These are phyloP conservation scores for Bombus ignitus DNA, from an alignment of 1,140 invertebrate genomes.

Conservation along the genomic window DNA sequence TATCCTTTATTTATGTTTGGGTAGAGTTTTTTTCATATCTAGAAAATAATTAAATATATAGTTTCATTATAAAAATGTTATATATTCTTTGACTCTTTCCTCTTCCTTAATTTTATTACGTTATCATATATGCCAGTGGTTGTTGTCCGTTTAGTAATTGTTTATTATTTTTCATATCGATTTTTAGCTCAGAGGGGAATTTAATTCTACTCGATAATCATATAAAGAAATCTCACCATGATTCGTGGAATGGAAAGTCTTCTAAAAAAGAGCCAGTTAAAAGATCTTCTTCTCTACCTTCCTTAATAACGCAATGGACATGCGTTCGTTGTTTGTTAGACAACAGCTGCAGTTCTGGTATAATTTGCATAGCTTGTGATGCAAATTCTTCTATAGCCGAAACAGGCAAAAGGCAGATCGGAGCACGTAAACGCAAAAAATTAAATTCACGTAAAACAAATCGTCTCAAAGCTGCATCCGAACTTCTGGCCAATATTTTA, in stretches of 20 bases:
- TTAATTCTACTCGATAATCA: conserved; percentile 60
- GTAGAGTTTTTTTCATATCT: too few species aligned
- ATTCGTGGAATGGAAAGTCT: conserved; percentile 73
- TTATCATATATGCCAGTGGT: background rate
- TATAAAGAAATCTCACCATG: conserved; percentile 68
- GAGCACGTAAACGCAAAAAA: conserved; percentile 77
- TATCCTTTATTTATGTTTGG: background rate
- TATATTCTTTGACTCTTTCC: conserved; percentile 7
- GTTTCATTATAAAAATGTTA: background rate
- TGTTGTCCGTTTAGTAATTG: too few species aligned
- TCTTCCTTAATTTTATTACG: background rate
- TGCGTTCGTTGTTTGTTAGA: conserved; percentile 80
- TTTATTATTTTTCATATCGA: conserved; percentile 18
- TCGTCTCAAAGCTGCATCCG: conserved; percentile 71
- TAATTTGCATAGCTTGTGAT: conserved; percentile 79
- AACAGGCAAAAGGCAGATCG: conserved; percentile 76
- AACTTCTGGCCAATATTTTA: conserved; percentile 70
- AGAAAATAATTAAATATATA: background rate
- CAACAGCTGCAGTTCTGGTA: conserved; percentile 76
- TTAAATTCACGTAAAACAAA: conserved; percentile 73
- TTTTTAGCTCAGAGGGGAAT: conserved; percentile 70
- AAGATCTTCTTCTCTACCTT: conserved; percentile 76
- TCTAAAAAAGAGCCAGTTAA: conserved; percentile 61
- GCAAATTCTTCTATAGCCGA: conserved; percentile 78
- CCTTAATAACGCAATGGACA: conserved; percentile 78